Percentiles rank a stretch among this genome's conserved stretches.
phyloP scores from a whole-genome alignment of 2,888 invertebrate genomes.

The Harpalus rufipes region DNA sequence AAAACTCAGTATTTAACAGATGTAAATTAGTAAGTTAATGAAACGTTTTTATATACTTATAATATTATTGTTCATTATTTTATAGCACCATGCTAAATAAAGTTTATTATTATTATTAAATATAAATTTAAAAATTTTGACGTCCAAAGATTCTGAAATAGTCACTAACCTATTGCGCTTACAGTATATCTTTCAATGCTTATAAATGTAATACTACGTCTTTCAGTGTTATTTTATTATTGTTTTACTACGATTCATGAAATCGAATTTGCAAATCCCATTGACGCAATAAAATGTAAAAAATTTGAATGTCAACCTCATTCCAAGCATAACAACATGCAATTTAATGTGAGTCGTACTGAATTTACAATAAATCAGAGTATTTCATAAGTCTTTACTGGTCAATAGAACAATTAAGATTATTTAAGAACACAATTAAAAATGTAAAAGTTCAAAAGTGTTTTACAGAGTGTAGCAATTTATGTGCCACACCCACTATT shows the following conservation, averaged over 20 bases:
- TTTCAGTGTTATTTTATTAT: neutral
- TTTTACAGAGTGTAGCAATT: slow-evolving; percentile 27
- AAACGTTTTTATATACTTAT: too few species aligned
- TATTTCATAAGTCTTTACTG: slow-evolving; percentile 17
- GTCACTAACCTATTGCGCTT: too few species aligned
- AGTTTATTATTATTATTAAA: too few species aligned
- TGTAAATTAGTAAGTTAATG: too few species aligned
- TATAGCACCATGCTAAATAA: too few species aligned
- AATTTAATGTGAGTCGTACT: neutral
- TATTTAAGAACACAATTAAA: slow-evolving; percentile 26
- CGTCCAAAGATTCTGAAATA: too few species aligned
- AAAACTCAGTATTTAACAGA: too few species aligned
- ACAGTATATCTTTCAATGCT: too few species aligned
- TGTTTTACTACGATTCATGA: neutral
- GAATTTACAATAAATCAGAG: neutral
- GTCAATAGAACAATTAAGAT: slow-evolving; percentile 45
- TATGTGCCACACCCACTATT: slow-evolving; percentile 28
- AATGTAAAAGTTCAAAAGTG: slow-evolving; percentile 49
- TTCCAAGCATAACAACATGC: neutral
- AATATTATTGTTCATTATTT: too few species aligned
- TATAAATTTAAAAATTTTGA: too few species aligned
- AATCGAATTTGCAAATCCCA: neutral
- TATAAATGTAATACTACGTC: neutral
- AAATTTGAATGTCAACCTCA: slow-evolving; percentile 8
- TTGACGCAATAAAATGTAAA: neutral